A percentile compares a stretch with the other conserved stretches of the same genome.
Evolutionary conservation across 2,797 vertebrate species (phyloP).

Genomic region (Orientallactaga sibirica): DNA sequence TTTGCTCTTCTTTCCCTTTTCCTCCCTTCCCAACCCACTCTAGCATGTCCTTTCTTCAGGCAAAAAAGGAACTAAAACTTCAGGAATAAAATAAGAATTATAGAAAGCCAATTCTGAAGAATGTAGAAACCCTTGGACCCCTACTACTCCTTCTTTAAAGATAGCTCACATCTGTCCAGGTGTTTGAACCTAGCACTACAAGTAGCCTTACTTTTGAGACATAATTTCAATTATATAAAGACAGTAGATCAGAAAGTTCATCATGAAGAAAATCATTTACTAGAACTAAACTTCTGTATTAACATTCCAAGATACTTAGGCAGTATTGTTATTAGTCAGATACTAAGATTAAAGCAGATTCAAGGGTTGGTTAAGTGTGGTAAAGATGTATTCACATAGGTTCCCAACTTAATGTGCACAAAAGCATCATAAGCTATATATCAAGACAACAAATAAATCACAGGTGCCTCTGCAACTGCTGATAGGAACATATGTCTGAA

Average conservation of each 20-base stretch:
- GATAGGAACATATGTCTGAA: not conserved
- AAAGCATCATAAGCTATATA: not conserved
- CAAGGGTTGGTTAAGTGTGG: not conserved
- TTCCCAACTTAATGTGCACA: constrained; percentile 26
- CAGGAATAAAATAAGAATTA: not conserved
- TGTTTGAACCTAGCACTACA: not conserved
- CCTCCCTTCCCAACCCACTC: not conserved
- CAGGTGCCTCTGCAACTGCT: not conserved
- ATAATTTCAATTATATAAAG: not conserved
- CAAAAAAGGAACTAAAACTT: not conserved
- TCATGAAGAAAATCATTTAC: not conserved
- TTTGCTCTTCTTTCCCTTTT: not conserved
- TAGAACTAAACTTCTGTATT: not conserved
- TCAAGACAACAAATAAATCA: not conserved
- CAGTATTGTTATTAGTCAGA: not conserved
- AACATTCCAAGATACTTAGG: not conserved
- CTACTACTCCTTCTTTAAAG: not conserved
- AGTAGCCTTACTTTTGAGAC: not conserved
- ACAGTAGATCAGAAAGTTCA: not conserved
- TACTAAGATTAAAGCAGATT: not conserved
- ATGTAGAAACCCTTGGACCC: not conserved
- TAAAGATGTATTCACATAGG: not conserved
- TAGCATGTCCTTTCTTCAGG: not conserved
- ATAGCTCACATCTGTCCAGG: not conserved
- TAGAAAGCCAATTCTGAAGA: not conserved